Evolutionary conservation across 2,888 invertebrate species (phyloP).

Genomic region (Pyrrhia umbra): DNA sequence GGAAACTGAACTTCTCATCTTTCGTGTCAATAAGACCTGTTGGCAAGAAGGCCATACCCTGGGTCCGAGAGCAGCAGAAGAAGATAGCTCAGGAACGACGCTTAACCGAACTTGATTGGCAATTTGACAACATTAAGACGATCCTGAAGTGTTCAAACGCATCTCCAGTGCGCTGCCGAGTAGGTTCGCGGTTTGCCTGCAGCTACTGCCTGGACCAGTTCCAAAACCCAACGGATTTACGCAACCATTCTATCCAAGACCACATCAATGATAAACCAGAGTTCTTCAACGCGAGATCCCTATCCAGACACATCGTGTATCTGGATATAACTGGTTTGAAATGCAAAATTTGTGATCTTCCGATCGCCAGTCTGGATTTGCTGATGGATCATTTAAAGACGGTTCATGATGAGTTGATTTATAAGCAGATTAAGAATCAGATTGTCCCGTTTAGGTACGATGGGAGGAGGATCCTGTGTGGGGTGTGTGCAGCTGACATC

Average conservation of each 20-base stretch:
- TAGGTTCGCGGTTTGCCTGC: conserved; percentile 74
- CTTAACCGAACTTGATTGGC: conserved; percentile 76
- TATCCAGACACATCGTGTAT: conserved; percentile 76
- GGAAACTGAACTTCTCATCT: conserved; percentile 70
- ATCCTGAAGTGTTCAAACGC: conserved; percentile 77
- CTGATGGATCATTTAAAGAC: conserved; percentile 75
- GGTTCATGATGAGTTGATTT: conserved; percentile 72
- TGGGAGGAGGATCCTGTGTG: conserved; percentile 64
- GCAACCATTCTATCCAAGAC: conserved; percentile 68
- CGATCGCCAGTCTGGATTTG: conserved; percentile 68
- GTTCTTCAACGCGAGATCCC: conserved; percentile 71
- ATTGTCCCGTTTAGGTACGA: conserved; percentile 74
- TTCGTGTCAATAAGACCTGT: conserved; percentile 72
- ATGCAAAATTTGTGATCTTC: conserved; percentile 72
- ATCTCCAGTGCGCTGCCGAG: conserved; percentile 75
- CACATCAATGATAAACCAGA: conserved; percentile 70
- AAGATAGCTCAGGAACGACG: conserved; percentile 59
- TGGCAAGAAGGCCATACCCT: conserved; percentile 52
- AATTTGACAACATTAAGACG: conserved; percentile 76
- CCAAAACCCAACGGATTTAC: conserved; percentile 72
- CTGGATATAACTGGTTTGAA: conserved; percentile 76
- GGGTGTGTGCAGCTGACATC: conserved; percentile 64
- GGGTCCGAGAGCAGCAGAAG: conserved; percentile 56
- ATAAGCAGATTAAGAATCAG: conserved; percentile 78
- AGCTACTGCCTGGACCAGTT: conserved; percentile 79